Conservation (phyloP, 2,888 invertebrate genomes). For the Eristalinus aeneus region DNA sequence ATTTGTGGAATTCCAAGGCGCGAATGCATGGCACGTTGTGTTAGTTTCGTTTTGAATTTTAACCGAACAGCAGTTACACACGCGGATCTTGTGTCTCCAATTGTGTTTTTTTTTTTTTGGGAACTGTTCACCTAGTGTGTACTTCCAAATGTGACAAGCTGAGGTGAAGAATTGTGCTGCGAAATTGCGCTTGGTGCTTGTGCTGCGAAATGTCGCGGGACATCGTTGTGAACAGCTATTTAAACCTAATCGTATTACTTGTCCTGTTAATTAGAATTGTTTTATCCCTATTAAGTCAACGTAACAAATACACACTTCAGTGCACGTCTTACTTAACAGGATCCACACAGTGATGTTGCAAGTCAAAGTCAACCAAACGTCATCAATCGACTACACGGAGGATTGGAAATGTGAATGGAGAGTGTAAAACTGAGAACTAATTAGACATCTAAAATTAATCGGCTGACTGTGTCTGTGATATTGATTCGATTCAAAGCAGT, state of each 20-base stretch:
- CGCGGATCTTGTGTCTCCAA: neutral
- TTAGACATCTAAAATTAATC: too few relatives aligned
- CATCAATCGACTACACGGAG: too few relatives aligned
- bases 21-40: neutral
- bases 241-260: neutral
- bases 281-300: too few relatives aligned
- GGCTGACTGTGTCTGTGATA: too few relatives aligned
- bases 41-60: conserved; percentile 42
- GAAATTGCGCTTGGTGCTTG: neutral
- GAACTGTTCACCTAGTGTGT: neutral
- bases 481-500: too few relatives aligned
- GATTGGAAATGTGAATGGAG: too few relatives aligned
- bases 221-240: neutral
- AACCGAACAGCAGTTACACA: neutral
- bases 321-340: too few relatives aligned
- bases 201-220: neutral
- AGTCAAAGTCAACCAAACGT: too few relatives aligned
- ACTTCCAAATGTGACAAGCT: neutral
- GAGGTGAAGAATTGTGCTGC: neutral
- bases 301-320: too few relatives aligned
- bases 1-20: neutral
- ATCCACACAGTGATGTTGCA: too few relatives aligned
- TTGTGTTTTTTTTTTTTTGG: neutral
- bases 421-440: too few relatives aligned
- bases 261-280: neutral